Percentiles rank a stretch among this genome's conserved stretches.
Conservation (phyloP, 2,888 invertebrate genomes). For the Drosophila meridionalis region DNA sequence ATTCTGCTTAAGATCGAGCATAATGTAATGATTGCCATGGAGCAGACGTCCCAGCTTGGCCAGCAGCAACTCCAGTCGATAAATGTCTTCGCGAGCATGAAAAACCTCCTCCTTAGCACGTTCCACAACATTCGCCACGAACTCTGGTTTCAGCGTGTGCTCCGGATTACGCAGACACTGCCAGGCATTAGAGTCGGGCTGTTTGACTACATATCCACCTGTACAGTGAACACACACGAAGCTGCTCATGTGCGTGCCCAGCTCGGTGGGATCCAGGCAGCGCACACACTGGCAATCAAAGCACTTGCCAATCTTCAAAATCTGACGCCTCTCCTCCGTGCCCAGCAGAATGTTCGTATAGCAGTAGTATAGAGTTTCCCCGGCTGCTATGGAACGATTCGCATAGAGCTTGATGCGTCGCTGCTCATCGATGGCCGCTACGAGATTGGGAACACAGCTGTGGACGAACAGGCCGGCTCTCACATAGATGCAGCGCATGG, state of each 20-base stretch:
- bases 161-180: constrained; percentile 73
- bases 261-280: constrained; percentile 90
- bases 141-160: constrained; percentile 74
- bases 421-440: constrained; percentile 89
- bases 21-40: constrained; percentile 89
- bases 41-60: constrained; percentile 87
- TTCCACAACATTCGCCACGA: constrained; percentile 85
- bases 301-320: constrained; percentile 90
- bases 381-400: constrained; percentile 87
- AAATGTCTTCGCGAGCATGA: constrained; percentile 83
- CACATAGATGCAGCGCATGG: constrained; percentile 89
- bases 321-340: constrained; percentile 88
- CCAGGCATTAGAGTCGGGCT: constrained; percentile 65
- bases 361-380: constrained; percentile 88
- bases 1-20: constrained; percentile 90
- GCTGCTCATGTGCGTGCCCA: constrained; percentile 89
- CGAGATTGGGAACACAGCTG: constrained; percentile 90
- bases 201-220: constrained; percentile 61
- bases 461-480: constrained; percentile 90
- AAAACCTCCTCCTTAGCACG: constrained; percentile 85
- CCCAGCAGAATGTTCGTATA: constrained; percentile 91
- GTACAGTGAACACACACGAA: constrained; percentile 74
- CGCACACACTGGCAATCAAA: constrained; percentile 90
- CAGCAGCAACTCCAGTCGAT: constrained; percentile 85
- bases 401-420: constrained; percentile 89